Evolutionary conservation across 1,140 invertebrate species (phyloP).

Genomic region (Batillaria attramentaria): DNA sequence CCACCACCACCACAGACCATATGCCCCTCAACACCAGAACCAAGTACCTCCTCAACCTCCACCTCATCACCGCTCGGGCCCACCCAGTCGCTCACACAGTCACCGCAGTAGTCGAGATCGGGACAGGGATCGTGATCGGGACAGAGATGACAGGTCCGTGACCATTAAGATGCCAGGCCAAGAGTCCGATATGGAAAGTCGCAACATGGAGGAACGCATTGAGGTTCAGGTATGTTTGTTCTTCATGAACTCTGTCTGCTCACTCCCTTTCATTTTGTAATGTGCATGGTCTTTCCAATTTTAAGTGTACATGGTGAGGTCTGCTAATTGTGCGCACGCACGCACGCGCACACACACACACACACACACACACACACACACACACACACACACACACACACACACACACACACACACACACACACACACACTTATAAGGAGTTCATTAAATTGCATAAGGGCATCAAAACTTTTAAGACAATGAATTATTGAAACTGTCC

Average conservation of each 20-base stretch:
- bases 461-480: too few species aligned
- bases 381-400: too few species aligned
- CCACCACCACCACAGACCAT: slow-evolving; percentile 40
- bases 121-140: slow-evolving; percentile 42
- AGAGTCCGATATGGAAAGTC: slow-evolving; percentile 59
- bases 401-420: too few species aligned
- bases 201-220: slow-evolving; percentile 78
- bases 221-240: slow-evolving; percentile 78
- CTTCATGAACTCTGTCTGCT: neutral
- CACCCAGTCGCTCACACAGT: slow-evolving; percentile 37
- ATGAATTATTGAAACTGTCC: too few species aligned
- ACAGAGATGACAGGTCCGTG: slow-evolving; percentile 66
- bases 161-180: slow-evolving; percentile 66
- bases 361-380: too few species aligned
- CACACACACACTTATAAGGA: too few species aligned
- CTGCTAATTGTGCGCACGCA: too few species aligned
- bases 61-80: neutral
- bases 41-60: slow-evolving; percentile 25
- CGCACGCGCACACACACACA: too few species aligned
- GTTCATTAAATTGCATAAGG: too few species aligned
- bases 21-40: slow-evolving; percentile 31
- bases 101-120: slow-evolving; percentile 45
- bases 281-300: too few species aligned
- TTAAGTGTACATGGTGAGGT: too few species aligned
- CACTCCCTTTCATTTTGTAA: neutral